phyloP scores from a whole-genome alignment of 2,113 vertebrate genomes.

The Actenoides lindsayi region DNA sequence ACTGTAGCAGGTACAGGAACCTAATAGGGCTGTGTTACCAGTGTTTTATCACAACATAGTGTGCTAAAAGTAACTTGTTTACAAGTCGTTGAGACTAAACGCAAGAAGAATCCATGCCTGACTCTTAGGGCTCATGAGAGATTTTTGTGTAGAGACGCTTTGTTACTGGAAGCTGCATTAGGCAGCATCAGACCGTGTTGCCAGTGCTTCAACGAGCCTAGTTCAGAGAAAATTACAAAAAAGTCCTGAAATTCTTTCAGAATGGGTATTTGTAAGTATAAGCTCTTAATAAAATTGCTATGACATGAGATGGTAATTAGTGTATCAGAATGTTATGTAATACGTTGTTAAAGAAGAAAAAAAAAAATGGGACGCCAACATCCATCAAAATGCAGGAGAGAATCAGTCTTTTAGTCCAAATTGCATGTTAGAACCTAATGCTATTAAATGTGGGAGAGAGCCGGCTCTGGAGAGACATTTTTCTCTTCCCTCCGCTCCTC shows the following conservation, averaged over 20 bases:
- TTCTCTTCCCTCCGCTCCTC: neutral
- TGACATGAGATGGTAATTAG: conserved; percentile 48
- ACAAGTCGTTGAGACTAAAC: conserved; percentile 38
- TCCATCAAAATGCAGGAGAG: conserved; percentile 11
- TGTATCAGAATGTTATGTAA: conserved; percentile 63
- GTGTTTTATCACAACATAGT: neutral
- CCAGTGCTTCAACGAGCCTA: neutral
- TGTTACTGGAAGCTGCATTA: conserved; percentile 11
- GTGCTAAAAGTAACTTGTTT: conserved; percentile 57
- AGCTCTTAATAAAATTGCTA: conserved; percentile 50
- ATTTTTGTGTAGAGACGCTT: neutral
- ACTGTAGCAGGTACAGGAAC: neutral
- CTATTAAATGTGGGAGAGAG: neutral
- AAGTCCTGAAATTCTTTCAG: neutral
- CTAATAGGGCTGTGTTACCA: neutral
- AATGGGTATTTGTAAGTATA: conserved; percentile 33
- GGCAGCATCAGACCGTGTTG: neutral
- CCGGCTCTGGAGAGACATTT: neutral
- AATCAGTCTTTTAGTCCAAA: conserved; percentile 35
- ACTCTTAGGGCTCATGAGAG: neutral
- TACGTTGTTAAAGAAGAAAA: conserved; percentile 15
- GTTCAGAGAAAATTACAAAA: neutral
- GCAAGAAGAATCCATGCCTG: conserved; percentile 31
- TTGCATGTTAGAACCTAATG: neutral
- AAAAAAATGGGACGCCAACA: neutral